Evolutionary conservation across 2,113 vertebrate species (phyloP).

Genomic region (Urocolius indicus): DNA sequence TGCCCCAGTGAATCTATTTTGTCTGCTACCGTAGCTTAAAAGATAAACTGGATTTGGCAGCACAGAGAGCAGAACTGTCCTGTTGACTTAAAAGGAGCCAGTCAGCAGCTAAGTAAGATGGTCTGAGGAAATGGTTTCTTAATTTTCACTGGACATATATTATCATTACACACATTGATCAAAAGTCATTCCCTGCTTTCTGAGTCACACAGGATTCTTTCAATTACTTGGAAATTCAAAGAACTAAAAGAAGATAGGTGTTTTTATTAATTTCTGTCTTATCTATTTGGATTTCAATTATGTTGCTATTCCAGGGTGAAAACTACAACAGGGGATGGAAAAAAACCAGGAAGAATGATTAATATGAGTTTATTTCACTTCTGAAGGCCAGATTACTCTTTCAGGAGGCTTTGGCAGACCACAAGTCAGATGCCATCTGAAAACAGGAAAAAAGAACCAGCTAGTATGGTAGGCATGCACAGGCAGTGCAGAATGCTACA

Average conservation of each 20-base stretch:
- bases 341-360: neutral
- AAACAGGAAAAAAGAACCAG: neutral
- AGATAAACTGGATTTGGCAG: neutral
- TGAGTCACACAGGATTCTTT: neutral
- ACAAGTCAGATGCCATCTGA: neutral
- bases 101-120: neutral
- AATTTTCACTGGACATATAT: neutral
- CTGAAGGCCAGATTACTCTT: neutral
- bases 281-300: conserved; percentile 26
- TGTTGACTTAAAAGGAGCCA: neutral
- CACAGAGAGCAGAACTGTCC: neutral
- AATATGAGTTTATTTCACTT: neutral
- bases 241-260: neutral
- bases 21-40: neutral
- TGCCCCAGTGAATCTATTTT: neutral
- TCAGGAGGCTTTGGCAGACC: neutral
- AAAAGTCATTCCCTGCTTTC: neutral
- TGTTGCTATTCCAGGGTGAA: neutral
- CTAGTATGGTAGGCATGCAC: neutral
- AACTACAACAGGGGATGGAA: neutral
- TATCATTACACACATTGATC: neutral
- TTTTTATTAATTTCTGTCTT: conserved; percentile 9
- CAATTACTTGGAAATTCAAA: neutral
- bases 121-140: neutral
- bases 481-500: neutral